A percentile compares a stretch with the other conserved stretches of the same genome.
Conservation (phyloP, 2,888 invertebrate genomes). For the Pheosia tremula region DNA sequence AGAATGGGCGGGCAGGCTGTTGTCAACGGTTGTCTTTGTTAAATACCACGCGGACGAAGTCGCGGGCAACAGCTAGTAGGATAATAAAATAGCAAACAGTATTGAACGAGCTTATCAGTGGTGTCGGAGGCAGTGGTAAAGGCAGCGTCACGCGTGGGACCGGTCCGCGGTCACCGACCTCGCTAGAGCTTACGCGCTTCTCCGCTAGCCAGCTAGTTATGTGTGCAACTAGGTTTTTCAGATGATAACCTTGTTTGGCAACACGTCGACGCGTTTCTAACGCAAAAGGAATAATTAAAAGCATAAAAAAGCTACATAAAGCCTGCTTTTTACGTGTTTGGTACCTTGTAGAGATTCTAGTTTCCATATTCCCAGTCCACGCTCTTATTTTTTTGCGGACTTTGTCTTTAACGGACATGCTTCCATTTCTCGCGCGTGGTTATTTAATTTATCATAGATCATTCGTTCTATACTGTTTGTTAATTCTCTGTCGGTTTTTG, state of each 20-base stretch:
- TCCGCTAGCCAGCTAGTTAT: conserved; percentile 60
- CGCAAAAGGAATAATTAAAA: conserved; percentile 10
- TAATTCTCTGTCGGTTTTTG: background rate
- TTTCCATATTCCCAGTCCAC: conserved; percentile 5
- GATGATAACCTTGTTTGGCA: conserved; percentile 57
- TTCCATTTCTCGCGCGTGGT: conserved; percentile 6
- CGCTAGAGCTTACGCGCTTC: conserved; percentile 56
- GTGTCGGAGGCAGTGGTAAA: conserved; percentile 54
- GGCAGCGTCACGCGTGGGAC: conserved; percentile 63
- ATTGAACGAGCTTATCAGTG: conserved; percentile 52
- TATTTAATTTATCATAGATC: conserved; percentile 19
- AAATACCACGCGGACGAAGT: no score
- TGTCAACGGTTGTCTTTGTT: no score
- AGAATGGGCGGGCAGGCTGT: no score
- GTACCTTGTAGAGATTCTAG: conserved; percentile 10
- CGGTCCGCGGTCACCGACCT: conserved; percentile 72
- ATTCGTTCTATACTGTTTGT: background rate
- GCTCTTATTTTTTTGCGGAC: conserved; percentile 7
- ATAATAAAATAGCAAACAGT: conserved; percentile 53
- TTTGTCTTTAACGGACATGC: conserved; percentile 3
- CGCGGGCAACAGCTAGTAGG: no score
- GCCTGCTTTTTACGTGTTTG: conserved; percentile 18
- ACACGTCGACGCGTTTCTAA: conserved; percentile 33
- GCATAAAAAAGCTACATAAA: conserved; percentile 25
- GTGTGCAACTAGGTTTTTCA: conserved; percentile 64